Evolutionary conservation across 2,888 invertebrate species (phyloP), one percentile per base, ranked within the genome.

Genomic region (Leistus spinibarbis): DNA sequence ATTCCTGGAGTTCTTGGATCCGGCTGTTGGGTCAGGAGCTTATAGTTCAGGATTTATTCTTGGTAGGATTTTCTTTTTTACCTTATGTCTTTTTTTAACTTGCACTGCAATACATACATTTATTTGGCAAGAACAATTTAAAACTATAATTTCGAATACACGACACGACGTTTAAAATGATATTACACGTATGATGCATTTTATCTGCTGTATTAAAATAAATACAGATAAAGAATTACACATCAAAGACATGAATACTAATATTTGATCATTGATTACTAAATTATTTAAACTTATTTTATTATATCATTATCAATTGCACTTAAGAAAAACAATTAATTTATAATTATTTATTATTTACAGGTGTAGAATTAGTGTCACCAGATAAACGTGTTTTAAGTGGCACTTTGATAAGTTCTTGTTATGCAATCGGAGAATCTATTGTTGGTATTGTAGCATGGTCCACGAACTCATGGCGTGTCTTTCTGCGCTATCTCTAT

Each of bases 361-460:
- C 85, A 92, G 91, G 90, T 27, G 88, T 95, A 78, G 95, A 95
- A 83, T 88, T 94, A 85, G 91, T 94, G 23, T 93, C 93, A 0
- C 92, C 92, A 9, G 89, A 90, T 76, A 90, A 91, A 68, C 88
- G 95, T 54, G 92, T 93, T 19, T 83, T 94, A 54, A 92, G 91
- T 3, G 92, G 94, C 77, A 88, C 92, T 68, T 85, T 94, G 64
- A 88, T 93, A 7, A 91, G 92, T 68, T 88, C 92, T 13, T 92
- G 92, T 76, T 91, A 93, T 80, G 90, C 93, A 0, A 80, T 91
- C 40, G 94, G 95, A 0, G 91, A 92, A 81, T 89, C 92, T 1
- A 81, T 90, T 0, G 84, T 93, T 17, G 92, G 93, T 0, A 82
- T 91, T 60, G 84, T 91, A 24, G 93, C 95, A 76, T 92, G 91